Conservation (phyloP, 2,113 vertebrate species). For the Podilymbus podiceps region DNA sequence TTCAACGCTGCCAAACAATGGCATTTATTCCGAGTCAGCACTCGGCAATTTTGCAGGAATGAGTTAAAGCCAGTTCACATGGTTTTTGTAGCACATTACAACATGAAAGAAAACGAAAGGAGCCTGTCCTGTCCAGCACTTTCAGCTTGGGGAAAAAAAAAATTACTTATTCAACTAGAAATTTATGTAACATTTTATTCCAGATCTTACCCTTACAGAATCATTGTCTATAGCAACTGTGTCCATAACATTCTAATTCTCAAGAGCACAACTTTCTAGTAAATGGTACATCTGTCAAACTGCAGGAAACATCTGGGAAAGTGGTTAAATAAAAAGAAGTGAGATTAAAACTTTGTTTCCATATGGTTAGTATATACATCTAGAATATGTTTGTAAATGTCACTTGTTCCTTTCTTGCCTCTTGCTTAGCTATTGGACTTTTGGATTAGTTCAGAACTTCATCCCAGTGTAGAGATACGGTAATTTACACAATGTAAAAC, state of each 20-base stretch:
- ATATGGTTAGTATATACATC: neutral
- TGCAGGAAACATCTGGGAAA: conserved; percentile 83
- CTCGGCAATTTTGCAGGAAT: neutral
- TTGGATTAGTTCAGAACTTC: neutral
- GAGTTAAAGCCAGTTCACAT: neutral
- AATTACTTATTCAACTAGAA: neutral
- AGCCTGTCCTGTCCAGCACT: neutral
- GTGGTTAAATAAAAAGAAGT: conserved; percentile 57
- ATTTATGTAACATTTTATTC: conserved; percentile 28
- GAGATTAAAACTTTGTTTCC: conserved; percentile 52
- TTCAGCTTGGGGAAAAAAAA: neutral
- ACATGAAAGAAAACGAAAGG: neutral
- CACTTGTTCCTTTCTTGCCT: neutral
- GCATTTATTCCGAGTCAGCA: neutral
- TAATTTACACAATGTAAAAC: neutral
- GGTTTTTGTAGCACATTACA: neutral
- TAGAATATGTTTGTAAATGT: neutral
- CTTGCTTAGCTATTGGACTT: neutral
- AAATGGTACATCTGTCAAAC: conserved; percentile 74
- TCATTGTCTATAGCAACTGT: conserved; percentile 79
- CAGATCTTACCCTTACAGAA: conserved; percentile 51
- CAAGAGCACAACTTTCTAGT: conserved; percentile 76
- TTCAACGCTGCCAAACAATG: neutral
- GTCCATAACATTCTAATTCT: conserved; percentile 76
- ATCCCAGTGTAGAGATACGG: rapidly evolving